Evolutionary conservation across 2,113 vertebrate species (phyloP), one percentile per base, ranked within the genome.

Genomic region (Neogale vison): DNA sequence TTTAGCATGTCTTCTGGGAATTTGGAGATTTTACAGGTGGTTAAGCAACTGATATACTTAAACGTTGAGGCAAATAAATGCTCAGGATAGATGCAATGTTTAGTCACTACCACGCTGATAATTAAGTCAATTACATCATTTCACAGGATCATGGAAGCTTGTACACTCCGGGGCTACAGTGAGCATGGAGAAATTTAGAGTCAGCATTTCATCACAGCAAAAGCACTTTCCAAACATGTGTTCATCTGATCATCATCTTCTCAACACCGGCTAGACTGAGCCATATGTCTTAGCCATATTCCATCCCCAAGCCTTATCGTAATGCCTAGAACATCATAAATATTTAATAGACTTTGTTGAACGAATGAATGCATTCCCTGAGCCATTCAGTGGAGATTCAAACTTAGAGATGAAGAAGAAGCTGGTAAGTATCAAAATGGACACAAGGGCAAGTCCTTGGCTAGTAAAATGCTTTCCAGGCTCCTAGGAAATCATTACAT

Each of bases 31-130:
- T 84, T 74, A 61, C 45, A 94, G 42, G 52, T 50, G 84, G 65
- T 77, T 65, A 93, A 82, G 26, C 21, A 89, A 93, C 9, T n/a
- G 47, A 67, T 36, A 45, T 42, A n/a, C 57, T 71, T 80, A 93
- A 95, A 72, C 12, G 34, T 84, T 76, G 14, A 63, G 92, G 80
- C 61, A 95, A 97, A 96, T 71, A 89, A 61, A 86, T 42, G 23
- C 39, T 61, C 76, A 72, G 65, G 84, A 61, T 13, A 12, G 8
- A 45, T 13, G 36, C 45, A 20, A 23, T 61, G 24, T 91, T 81
- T 77, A 63, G 45, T 72, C 31, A 47, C 74, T 6, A 7, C 39
- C 65, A 50, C 0, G 4, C 39, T 42, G 71, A 85, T 55, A 84
- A 52, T n/a, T 45, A 95, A 83, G 45, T 72, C 80, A 81, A 36